These are phyloP conservation scores for Dysmachus trigonus DNA, from an alignment of 2,888 invertebrate genomes.

Conservation along the genomic window DNA sequence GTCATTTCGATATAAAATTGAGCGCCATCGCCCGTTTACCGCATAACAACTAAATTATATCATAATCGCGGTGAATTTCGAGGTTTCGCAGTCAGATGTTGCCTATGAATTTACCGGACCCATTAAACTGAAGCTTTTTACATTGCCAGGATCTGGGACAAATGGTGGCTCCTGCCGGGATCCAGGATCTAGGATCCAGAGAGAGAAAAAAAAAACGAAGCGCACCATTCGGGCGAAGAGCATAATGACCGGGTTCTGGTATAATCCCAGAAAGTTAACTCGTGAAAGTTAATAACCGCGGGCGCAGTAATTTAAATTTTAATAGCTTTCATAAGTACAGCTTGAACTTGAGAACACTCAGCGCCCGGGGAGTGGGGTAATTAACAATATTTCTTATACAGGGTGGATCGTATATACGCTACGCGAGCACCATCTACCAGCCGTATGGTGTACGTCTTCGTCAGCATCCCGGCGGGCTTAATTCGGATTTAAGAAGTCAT, in stretches of 20 bases:
- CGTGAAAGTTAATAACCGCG: slow-evolving; percentile 41
- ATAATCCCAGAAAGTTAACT: slow-evolving; percentile 37
- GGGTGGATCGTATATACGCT: background rate
- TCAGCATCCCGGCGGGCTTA: slow-evolving; percentile 36
- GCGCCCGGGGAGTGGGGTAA: slow-evolving; percentile 20
- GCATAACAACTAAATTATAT: slow-evolving; percentile 14
- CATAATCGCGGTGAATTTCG: slow-evolving; percentile 27
- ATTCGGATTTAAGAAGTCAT: slow-evolving; percentile 43
- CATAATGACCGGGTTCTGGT: slow-evolving; percentile 35
- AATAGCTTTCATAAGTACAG: slow-evolving; percentile 37
- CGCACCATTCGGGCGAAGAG: background rate
- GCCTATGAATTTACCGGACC: background rate
- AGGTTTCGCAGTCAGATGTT: slow-evolving; percentile 3
- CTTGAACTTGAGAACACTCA: slow-evolving; percentile 42
- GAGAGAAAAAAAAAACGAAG: too few species aligned
- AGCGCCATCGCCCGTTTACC: background rate
- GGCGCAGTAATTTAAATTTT: slow-evolving; percentile 44
- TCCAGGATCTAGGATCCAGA: too few species aligned
- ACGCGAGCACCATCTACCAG: background rate
- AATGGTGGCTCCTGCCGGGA: background rate
- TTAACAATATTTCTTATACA: slow-evolving; percentile 44
- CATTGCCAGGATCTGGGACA: background rate
- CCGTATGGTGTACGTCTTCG: slow-evolving; percentile 1
- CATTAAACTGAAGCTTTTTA: background rate
- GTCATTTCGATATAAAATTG: slow-evolving; percentile 26